phyloP scores from a whole-genome alignment of 2,888 invertebrate species.

The Blastobasis adustella region DNA sequence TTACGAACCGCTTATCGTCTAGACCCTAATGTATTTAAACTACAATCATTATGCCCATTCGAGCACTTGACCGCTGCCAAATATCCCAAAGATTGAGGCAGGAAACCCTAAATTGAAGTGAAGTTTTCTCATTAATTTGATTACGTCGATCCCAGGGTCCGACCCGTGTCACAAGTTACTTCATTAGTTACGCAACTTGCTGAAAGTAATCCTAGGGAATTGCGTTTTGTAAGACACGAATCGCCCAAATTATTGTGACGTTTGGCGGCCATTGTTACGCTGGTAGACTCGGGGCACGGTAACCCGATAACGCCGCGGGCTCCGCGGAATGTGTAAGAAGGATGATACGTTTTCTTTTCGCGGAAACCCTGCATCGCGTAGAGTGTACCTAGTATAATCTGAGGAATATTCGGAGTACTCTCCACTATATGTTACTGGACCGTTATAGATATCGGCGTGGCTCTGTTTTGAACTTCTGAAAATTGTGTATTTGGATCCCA shows the following conservation, averaged over 20 bases:
- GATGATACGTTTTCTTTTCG: background rate
- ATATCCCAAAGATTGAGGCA: conserved; percentile 67
- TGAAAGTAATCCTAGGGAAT: conserved; percentile 67
- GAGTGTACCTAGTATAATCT: background rate
- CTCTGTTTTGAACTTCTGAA: too few species aligned
- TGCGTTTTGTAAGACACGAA: conserved; percentile 66
- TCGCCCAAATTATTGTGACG: conserved; percentile 51
- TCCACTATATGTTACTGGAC: too few species aligned
- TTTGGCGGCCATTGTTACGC: conserved; percentile 18
- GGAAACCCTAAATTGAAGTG: conserved; percentile 70
- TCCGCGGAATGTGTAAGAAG: background rate
- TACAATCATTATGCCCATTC: conserved; percentile 36
- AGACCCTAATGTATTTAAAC: conserved; percentile 1
- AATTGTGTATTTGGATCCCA: too few species aligned
- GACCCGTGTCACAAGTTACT: conserved; percentile 74
- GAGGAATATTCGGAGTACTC: background rate
- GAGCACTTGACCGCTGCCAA: conserved; percentile 61
- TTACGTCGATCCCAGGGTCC: conserved; percentile 70
- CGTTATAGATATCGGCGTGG: too few species aligned
- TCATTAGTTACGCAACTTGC: conserved; percentile 71
- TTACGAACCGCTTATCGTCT: background rate
- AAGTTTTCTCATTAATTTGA: conserved; percentile 75
- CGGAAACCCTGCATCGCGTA: background rate
- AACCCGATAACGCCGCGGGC: background rate
- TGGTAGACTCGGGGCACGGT: background rate